phyloP scores from a whole-genome alignment of 2,888 invertebrate species.

The Aproaerema taeniolella region DNA sequence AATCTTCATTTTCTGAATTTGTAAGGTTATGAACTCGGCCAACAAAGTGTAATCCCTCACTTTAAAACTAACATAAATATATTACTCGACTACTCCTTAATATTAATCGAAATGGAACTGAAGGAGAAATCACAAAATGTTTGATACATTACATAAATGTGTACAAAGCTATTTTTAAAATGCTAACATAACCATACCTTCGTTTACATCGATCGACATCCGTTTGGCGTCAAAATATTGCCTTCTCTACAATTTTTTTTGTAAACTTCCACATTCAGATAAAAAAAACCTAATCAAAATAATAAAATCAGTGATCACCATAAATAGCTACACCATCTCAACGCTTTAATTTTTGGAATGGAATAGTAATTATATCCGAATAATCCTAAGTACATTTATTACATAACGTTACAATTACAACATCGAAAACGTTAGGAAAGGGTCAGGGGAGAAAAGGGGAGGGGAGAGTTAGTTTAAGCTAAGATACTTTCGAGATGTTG shows the following conservation, averaged over 20 bases:
- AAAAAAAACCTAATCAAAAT: conserved; percentile 42
- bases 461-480: too few relatives aligned
- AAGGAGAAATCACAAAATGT: conserved; percentile 61
- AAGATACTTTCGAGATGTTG: neutral
- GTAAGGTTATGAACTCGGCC: conserved; percentile 28
- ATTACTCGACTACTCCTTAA: conserved; percentile 41
- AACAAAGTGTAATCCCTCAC: conserved; percentile 42
- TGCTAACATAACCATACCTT: conserved; percentile 2
- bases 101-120: conserved; percentile 57
- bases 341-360: conserved; percentile 7
- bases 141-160: conserved; percentile 21
- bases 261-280: conserved; percentile 65
- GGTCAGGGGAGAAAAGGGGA: neutral
- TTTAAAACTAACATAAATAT: conserved; percentile 49
- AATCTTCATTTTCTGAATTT: conserved; percentile 1
- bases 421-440: conserved; percentile 1
- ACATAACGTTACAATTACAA: too few relatives aligned
- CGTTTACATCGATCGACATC: neutral
- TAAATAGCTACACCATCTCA: conserved; percentile 11
- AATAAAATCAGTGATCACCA: conserved; percentile 25
- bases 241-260: conserved; percentile 32
- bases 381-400: conserved; percentile 5
- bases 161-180: conserved; percentile 5
- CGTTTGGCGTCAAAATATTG: conserved; percentile 13
- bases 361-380: too few relatives aligned